Base-by-base conservation (phyloP, 2,113 vertebrate species). In the Thamnaconus septentrionalis region DNA sequence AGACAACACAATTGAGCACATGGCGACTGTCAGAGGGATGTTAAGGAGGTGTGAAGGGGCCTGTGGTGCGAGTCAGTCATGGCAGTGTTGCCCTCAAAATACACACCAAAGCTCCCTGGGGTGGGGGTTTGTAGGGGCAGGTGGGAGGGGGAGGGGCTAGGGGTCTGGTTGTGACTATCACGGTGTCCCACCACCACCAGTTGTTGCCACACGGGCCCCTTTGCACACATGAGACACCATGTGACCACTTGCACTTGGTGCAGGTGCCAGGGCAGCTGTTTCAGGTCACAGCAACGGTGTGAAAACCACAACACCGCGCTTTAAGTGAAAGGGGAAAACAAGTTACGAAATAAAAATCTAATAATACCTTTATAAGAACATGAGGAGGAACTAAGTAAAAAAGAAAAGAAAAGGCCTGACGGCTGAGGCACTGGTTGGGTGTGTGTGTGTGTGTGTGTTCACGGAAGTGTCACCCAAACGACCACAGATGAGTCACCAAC, bases 241-340 rank as follows among this genome's bases (percentile, higher is more conserved):
- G 64, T 64, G 63, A 61, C 63, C 1, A 0, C 50, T 50, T 31
- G 50, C 80, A 84, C 77, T 86, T 87, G 85, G 66, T 79, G 75
- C 61, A 74, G 61, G 65, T 64, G 76, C 73, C 72, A 11, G 40
- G 4, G 4, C 18, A 31, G 46, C 3, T 45, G 47, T 69, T 74
- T 55, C 8, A 65, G 73, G 82, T 64, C 45, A 3, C 76, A 56
- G 6, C 59, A 75, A 40, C 75, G 59, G 63, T 70, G 46, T 8
- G 65, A 69, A 79, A 84, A 72, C 71, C 69, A 72, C 75, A 60
- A 31, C 47, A 43, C 12, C 47, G 48, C 41, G 2, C 18, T 31
- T 31, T 31, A 31, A 31, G 18, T 31, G 18, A 1, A 31, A 31
- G 18, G 18, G 18, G 18, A 31, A 31, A 31, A 31, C 1, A 31